Evolutionary conservation across 2,888 invertebrate species (phyloP).

Genomic region (Zaprionus bogoriensis): DNA sequence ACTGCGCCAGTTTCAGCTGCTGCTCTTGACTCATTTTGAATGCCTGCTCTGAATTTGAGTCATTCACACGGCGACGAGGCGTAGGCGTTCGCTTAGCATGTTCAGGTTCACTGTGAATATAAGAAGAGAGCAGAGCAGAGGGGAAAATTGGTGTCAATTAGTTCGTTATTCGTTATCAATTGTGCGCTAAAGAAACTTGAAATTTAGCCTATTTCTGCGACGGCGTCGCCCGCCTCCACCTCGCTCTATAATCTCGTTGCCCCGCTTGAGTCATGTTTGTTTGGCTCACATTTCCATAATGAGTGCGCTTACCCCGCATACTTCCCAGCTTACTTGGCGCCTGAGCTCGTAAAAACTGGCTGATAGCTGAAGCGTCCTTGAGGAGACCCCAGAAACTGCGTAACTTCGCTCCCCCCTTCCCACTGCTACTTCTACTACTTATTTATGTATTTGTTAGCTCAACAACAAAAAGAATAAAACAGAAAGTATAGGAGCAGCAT

Average conservation of each 20-base stretch:
- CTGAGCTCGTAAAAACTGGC: slow-evolving; percentile 33
- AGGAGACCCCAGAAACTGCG: slow-evolving; percentile 6
- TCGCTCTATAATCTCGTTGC: neutral
- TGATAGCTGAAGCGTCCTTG: slow-evolving; percentile 30
- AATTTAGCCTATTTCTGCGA: neutral
- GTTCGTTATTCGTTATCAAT: slow-evolving; percentile 34
- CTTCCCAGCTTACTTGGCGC: slow-evolving; percentile 21
- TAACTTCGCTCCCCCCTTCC: neutral
- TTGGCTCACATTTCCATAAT: slow-evolving; percentile 31
- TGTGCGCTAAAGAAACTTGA: slow-evolving; percentile 8
- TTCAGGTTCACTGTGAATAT: slow-evolving; percentile 33
- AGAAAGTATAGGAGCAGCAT: neutral
- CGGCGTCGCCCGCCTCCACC: neutral
- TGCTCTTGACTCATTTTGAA: slow-evolving; percentile 18
- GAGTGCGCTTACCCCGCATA: neutral
- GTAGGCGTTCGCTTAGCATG: slow-evolving; percentile 3
- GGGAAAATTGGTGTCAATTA: slow-evolving; percentile 26
- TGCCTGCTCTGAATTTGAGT: slow-evolving; percentile 25
- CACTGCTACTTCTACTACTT: slow-evolving; percentile 1
- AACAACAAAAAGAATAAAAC: neutral
- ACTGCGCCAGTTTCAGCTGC: slow-evolving; percentile 43
- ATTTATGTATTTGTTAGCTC: slow-evolving; percentile 6
- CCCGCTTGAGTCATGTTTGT: slow-evolving; percentile 30
- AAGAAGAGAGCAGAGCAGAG: slow-evolving; percentile 14
- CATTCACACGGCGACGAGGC: slow-evolving; percentile 13